These are phyloP conservation scores for Salvelinus alpinus DNA, from an alignment of 2,113 vertebrate species.

Conservation along the genomic window DNA sequence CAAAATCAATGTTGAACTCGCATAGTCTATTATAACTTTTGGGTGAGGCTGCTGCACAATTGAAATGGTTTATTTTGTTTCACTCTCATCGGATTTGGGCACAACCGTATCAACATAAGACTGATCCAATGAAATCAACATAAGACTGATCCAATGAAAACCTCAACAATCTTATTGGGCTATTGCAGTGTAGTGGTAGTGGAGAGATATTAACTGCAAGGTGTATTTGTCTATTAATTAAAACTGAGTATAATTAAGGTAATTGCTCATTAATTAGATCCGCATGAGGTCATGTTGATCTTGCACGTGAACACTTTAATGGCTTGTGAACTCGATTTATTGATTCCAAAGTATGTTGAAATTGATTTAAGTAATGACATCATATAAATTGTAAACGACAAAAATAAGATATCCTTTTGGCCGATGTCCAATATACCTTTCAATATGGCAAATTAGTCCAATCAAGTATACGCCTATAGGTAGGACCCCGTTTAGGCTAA, in stretches of 20 bases:
- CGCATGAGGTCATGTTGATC: slow-evolving; percentile 61
- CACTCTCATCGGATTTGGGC: neutral
- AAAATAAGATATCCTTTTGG: neutral
- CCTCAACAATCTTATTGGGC: neutral
- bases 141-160: neutral
- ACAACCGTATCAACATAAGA: neutral
- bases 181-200: neutral
- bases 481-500: no score
- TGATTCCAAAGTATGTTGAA: slow-evolving; percentile 58
- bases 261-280: slow-evolving; percentile 69
- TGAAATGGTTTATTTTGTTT: neutral
- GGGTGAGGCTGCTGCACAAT: neutral
- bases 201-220: neutral
- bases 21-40: neutral
- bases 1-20: slow-evolving; percentile 1
- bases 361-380: slow-evolving; percentile 53
- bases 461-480: no score
- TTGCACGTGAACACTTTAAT: slow-evolving; percentile 72
- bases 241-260: slow-evolving; percentile 50
- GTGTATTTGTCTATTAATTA: slow-evolving; percentile 6
- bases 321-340: slow-evolving; percentile 55
- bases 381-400: slow-evolving; percentile 12
- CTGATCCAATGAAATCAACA: neutral
- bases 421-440: no score
- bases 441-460: no score